Evolutionary conservation across 2,888 invertebrate species (phyloP).

Genomic region (Nomada ruficornis): DNA sequence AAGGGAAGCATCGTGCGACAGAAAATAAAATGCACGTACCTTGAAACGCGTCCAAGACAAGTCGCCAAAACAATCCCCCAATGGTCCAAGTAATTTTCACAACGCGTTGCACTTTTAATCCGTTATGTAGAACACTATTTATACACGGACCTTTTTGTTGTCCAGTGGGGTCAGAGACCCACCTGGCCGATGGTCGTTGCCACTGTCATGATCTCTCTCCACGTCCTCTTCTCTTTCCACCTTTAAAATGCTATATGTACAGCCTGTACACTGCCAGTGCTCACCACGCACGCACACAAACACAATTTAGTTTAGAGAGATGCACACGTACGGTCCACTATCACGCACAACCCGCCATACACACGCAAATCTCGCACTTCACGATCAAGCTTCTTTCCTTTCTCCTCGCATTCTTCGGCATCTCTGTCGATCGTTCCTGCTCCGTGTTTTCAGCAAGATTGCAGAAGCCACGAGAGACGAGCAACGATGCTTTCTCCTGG

Average conservation of each 20-base stretch:
- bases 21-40: constrained; percentile 23
- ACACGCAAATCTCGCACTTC: constrained; percentile 51
- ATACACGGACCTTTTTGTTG: constrained; percentile 33
- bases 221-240: constrained; percentile 42
- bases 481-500: background rate
- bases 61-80: background rate
- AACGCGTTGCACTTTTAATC: constrained; percentile 20
- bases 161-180: constrained; percentile 71
- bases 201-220: constrained; percentile 62
- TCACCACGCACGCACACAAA: constrained; percentile 17
- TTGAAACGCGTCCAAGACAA: constrained; percentile 8
- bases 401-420: constrained; percentile 54
- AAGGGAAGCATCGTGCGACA: background rate
- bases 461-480: background rate
- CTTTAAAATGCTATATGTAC: constrained; percentile 21
- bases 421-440: background rate
- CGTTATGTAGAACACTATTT: constrained; percentile 6
- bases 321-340: background rate
- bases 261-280: constrained; percentile 9
- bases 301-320: constrained; percentile 27
- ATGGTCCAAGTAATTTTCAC: background rate
- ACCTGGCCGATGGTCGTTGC: constrained; percentile 67
- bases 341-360: constrained; percentile 33
- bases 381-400: constrained; percentile 59
- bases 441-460: background rate